Evolutionary conservation across 2,113 vertebrate genomes (phyloP).

Genomic region (Peucedramus taeniatus): DNA sequence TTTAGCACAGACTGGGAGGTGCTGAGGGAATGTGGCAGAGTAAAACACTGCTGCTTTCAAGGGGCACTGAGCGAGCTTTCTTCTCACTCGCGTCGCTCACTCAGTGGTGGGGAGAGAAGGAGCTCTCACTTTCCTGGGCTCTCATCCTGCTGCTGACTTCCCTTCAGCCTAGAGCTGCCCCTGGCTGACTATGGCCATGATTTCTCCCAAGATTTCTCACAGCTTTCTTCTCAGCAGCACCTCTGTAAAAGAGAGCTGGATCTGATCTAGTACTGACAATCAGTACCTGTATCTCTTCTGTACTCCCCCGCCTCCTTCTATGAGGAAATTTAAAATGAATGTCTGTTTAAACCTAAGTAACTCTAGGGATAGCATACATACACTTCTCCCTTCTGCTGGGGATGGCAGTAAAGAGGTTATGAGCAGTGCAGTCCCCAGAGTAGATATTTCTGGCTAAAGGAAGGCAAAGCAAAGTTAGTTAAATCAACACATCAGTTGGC

Average conservation of each 20-base stretch:
- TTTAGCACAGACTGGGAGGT: neutral
- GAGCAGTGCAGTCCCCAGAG: neutral
- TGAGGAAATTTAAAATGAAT: neutral
- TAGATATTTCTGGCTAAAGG: neutral
- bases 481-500: neutral
- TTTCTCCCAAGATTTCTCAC: neutral
- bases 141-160: neutral
- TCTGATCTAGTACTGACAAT: neutral
- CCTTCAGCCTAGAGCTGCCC: neutral
- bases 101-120: neutral
- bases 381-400: neutral
- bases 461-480: neutral
- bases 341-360: neutral
- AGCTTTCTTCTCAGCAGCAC: neutral
- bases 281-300: neutral
- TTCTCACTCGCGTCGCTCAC: fast-evolving
- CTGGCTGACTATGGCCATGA: neutral
- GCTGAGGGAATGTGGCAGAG: neutral
- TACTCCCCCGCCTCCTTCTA: neutral
- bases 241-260: neutral
- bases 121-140: fast-evolving
- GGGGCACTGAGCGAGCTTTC: neutral
- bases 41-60: neutral
- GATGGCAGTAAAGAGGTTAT: neutral
- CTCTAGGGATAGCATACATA: neutral